phyloP scores from a whole-genome alignment of 2,113 vertebrate genomes.

The Bagarius yarrelli region DNA sequence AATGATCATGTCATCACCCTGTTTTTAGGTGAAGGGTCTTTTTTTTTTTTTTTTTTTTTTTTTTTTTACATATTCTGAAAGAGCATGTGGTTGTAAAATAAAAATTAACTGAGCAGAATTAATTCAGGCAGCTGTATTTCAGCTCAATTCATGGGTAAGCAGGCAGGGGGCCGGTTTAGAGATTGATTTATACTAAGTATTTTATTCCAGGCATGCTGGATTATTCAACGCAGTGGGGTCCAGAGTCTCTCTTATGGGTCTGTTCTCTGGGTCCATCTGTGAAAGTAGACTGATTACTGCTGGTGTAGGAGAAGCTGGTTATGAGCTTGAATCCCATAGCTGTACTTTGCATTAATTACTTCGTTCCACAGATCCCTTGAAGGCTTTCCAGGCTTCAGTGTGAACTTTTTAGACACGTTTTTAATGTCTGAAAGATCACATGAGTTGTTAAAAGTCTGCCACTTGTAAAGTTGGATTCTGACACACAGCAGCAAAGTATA shows the following conservation, averaged over 20 bases:
- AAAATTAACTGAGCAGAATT: slow-evolving; percentile 35
- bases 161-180: slow-evolving; percentile 14
- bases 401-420: slow-evolving; percentile 42
- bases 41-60: not conserved
- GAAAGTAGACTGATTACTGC: slow-evolving; percentile 36
- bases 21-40: not conserved
- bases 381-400: slow-evolving; percentile 31
- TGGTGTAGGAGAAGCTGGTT: slow-evolving; percentile 39
- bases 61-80: slow-evolving; percentile 4
- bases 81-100: slow-evolving; percentile 38
- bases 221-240: slow-evolving; percentile 44
- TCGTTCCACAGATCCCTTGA: slow-evolving; percentile 45
- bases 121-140: slow-evolving; percentile 35
- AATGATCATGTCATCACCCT: slow-evolving; percentile 19
- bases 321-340: slow-evolving; percentile 45
- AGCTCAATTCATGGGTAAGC: slow-evolving; percentile 25
- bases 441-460: slow-evolving; percentile 23
- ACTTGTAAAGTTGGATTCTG: slow-evolving; percentile 15
- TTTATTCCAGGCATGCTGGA: slow-evolving; percentile 35
- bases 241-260: slow-evolving; percentile 26
- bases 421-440: slow-evolving; percentile 36
- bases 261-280: slow-evolving; percentile 36
- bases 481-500: not conserved
- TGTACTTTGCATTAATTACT: slow-evolving; percentile 55
- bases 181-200: slow-evolving; percentile 43